Percentiles rank a stretch among this genome's conserved stretches.
Conservation (phyloP, 1,140 invertebrate species). For the Oryzaephilus surinamensis region DNA sequence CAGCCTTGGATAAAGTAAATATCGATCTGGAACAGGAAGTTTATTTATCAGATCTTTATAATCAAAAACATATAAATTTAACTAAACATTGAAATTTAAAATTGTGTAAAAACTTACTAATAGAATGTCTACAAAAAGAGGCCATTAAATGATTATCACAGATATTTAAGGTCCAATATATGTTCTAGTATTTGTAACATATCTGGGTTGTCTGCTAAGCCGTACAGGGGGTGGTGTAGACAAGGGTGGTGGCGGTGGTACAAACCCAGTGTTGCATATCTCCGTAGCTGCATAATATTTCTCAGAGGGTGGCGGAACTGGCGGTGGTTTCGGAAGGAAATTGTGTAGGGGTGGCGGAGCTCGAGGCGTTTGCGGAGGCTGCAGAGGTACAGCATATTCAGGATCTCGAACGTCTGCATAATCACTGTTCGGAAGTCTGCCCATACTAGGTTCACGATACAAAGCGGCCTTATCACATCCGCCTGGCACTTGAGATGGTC, state of each 20-base stretch:
- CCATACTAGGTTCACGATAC: conserved; percentile 28
- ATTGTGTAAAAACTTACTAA: no score
- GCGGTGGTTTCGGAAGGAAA: conserved; percentile 30
- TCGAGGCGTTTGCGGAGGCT: conserved; percentile 18
- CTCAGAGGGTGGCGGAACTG: conserved; percentile 27
- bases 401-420: conserved; percentile 27
- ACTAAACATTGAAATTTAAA: no score
- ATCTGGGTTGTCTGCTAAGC: conserved; percentile 28
- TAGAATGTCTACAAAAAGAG: no score
- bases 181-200: conserved; percentile 24
- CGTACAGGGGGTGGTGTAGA: conserved; percentile 29
- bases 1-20: conserved; percentile 13
- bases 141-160: no score
- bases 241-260: conserved; percentile 29
- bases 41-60: no score
- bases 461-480: conserved; percentile 31
- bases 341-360: conserved; percentile 27
- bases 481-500: conserved; percentile 29
- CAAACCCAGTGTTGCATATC: conserved; percentile 29
- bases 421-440: conserved; percentile 22
- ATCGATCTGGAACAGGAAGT: no score
- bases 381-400: conserved; percentile 32
- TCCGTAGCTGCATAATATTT: conserved; percentile 33
- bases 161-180: conserved; percentile 29
- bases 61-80: no score